Evolutionary conservation across 2,797 vertebrate genomes (phyloP).

Genomic region (Sparidentex hasta): DNA sequence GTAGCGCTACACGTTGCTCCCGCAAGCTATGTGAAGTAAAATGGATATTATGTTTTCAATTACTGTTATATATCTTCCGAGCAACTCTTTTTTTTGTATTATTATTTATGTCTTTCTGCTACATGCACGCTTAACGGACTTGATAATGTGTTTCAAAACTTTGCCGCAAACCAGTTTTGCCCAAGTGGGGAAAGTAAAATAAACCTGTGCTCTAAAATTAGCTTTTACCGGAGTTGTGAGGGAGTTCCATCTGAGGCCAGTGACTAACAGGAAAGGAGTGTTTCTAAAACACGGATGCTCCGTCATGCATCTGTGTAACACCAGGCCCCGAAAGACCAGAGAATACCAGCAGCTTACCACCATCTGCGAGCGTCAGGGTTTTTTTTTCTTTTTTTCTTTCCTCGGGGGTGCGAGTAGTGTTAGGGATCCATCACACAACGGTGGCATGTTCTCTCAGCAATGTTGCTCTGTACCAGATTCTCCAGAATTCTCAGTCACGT

Average conservation of each 20-base stretch:
- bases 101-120: conserved; percentile 3
- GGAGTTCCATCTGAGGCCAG: conserved; percentile 29
- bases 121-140: conserved; percentile 28
- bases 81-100: not conserved
- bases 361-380: conserved; percentile 39
- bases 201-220: conserved; percentile 33
- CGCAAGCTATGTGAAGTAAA: conserved; percentile 8
- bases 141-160: conserved; percentile 25
- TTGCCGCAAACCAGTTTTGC: conserved; percentile 26
- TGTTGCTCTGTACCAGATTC: conserved; percentile 72
- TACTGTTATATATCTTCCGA: not conserved
- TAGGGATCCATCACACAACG: conserved; percentile 61
- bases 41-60: conserved; percentile 2
- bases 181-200: conserved; percentile 29
- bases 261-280: conserved; percentile 39
- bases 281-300: conserved; percentile 34
- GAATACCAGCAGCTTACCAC: conserved; percentile 68
- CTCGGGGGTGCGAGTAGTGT: conserved; percentile 58
- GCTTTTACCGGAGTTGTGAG: conserved; percentile 3
- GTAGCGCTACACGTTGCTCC: conserved; percentile 20
- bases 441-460: conserved; percentile 52
- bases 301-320: conserved; percentile 39
- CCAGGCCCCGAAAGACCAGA: conserved; percentile 37
- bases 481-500: conserved; percentile 63
- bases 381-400: conserved; percentile 31